These are phyloP conservation scores for Scotopteryx bipunctaria DNA, from an alignment of 2,888 invertebrate species.

Conservation along the genomic window DNA sequence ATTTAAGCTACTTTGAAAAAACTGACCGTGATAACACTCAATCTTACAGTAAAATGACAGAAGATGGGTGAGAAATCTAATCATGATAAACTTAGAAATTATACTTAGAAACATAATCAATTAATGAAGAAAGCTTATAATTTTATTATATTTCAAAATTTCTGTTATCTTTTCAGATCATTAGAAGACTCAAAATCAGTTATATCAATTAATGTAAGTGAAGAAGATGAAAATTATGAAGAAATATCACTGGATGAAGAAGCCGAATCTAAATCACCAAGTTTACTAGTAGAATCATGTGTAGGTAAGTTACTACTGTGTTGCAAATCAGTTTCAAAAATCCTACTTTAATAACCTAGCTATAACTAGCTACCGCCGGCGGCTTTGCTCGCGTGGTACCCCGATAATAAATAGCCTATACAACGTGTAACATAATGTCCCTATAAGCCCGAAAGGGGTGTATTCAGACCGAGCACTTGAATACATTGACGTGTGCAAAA, in stretches of 20 bases:
- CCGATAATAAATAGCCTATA: too few relatives aligned
- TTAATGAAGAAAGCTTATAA: too few relatives aligned
- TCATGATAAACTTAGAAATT: not conserved
- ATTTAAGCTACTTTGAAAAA: constrained; percentile 45
- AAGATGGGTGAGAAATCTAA: constrained; percentile 13
- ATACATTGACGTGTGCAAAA: too few relatives aligned
- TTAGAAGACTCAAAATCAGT: constrained; percentile 5
- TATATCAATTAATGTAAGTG: constrained; percentile 10
- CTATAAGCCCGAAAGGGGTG: too few relatives aligned
- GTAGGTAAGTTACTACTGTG: not conserved
- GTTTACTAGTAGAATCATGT: not conserved
- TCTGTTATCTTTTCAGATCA: not conserved
- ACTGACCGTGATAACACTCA: constrained; percentile 26
- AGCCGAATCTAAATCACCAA: not conserved
- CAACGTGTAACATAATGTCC: too few relatives aligned
- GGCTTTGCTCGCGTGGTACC: too few relatives aligned
- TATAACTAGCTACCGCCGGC: too few relatives aligned
- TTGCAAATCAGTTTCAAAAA: too few relatives aligned
- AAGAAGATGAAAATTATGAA: constrained; percentile 15
- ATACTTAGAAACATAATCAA: too few relatives aligned
- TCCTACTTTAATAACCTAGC: too few relatives aligned
- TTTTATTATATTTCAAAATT: not conserved
- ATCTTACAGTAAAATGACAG: constrained; percentile 3
- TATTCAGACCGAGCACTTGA: too few relatives aligned
- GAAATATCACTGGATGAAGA: constrained; percentile 2